Conservation (phyloP, 1,140 invertebrate genomes). For the Magallana ariakensis region DNA sequence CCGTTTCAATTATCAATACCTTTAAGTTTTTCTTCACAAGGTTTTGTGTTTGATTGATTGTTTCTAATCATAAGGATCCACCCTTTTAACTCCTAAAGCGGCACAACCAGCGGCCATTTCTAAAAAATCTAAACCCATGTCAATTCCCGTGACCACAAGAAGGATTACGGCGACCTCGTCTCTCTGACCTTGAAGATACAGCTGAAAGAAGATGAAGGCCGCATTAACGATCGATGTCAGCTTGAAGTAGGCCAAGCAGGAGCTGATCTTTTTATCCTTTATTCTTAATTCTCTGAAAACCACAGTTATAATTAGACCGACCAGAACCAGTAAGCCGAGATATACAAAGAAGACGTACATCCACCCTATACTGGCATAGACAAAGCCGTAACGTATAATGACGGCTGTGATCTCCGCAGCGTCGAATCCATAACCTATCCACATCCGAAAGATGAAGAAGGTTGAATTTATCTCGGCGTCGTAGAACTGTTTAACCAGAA, state of each 20-base stretch:
- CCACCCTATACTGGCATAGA: conserved; percentile 23
- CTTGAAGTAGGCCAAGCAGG: conserved; percentile 47
- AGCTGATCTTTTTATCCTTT: neutral
- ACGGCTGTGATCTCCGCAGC: conserved; percentile 8
- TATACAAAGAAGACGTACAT: conserved; percentile 41
- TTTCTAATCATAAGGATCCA: no score
- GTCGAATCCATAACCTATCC: conserved; percentile 45
- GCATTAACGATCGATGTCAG: conserved; percentile 43
- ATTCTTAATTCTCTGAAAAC: neutral
- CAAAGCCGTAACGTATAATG: conserved; percentile 34
- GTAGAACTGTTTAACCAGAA: neutral
- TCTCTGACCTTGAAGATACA: conserved; percentile 28
- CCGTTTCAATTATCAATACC: no score
- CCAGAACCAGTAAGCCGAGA: conserved; percentile 15
- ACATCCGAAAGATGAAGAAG: conserved; percentile 47
- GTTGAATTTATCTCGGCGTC: neutral
- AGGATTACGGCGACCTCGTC: conserved; percentile 37
- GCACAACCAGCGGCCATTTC: conserved; percentile 47
- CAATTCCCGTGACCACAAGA: conserved; percentile 35
- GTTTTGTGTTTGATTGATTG: no score
- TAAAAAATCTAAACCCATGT: conserved; percentile 42
- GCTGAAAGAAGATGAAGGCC: conserved; percentile 46
- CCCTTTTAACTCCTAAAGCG: neutral
- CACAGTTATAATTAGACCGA: conserved; percentile 37
- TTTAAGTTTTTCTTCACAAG: no score